phyloP scores from a whole-genome alignment of 2,888 invertebrate genomes.

The Catocala sponsa region DNA sequence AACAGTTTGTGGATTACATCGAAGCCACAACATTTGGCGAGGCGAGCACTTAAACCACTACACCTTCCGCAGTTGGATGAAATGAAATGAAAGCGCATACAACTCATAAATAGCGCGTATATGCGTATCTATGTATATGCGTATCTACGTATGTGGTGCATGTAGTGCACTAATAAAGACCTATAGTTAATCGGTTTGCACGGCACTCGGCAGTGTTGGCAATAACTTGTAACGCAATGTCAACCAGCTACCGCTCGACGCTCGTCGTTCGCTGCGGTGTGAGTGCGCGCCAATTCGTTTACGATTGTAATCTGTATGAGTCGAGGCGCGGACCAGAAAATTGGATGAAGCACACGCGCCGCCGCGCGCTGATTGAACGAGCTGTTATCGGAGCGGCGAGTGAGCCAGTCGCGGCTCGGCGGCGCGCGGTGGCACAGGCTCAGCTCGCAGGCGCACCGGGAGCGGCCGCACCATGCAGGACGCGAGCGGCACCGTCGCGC shows the following conservation, averaged over 20 bases:
- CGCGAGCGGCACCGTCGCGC: conserved; percentile 59
- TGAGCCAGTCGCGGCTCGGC: background rate
- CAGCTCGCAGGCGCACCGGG: conserved; percentile 37
- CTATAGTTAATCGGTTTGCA: no score
- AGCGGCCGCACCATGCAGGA: conserved; percentile 31
- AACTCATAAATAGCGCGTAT: no score
- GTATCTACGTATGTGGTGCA: no score
- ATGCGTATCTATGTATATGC: no score
- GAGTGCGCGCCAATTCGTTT: conserved; percentile 2
- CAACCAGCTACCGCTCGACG: background rate
- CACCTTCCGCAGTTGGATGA: no score
- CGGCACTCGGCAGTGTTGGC: no score
- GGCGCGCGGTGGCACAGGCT: background rate
- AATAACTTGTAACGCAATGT: no score
- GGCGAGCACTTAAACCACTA: no score
- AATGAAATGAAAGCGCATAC: no score
- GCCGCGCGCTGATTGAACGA: conserved; percentile 68
- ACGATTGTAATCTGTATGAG: conserved; percentile 8
- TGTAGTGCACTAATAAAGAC: no score
- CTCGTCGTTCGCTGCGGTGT: conserved; percentile 6
- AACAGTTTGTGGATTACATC: no score
- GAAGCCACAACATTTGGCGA: no score
- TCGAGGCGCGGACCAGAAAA: conserved; percentile 59
- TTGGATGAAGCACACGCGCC: conserved; percentile 67
- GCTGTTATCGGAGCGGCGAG: conserved; percentile 55